Conservation (phyloP, 2,113 vertebrate species). For the Potamarius usumacintae region DNA sequence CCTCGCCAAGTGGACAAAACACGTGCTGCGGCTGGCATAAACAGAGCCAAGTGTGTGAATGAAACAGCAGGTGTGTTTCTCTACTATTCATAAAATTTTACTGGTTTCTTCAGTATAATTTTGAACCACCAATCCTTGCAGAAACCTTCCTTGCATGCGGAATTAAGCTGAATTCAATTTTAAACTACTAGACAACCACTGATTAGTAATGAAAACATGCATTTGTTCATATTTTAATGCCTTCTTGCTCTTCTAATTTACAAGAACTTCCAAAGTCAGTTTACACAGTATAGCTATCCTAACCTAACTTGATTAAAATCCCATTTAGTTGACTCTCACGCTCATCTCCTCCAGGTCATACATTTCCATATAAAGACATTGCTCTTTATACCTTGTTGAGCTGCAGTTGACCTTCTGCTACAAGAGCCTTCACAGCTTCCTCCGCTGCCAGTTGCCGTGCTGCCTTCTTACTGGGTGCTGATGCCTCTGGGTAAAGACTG, state of each 20-base stretch:
- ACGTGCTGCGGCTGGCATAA: constrained; percentile 68
- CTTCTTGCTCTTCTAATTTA: background rate
- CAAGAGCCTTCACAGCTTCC: constrained; percentile 87
- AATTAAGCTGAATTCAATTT: background rate
- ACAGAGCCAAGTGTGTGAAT: constrained; percentile 5
- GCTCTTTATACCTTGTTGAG: constrained; percentile 75
- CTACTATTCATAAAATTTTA: background rate
- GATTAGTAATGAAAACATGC: background rate
- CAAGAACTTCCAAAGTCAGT: background rate
- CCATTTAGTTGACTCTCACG: background rate
- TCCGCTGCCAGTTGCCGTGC: constrained; percentile 94
- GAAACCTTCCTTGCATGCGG: background rate
- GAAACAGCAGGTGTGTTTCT: background rate
- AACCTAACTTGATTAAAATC: background rate
- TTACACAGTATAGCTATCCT: background rate
- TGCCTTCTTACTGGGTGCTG: constrained; percentile 92
- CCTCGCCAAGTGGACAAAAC: constrained; percentile 64
- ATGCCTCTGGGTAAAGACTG: constrained; percentile 81
- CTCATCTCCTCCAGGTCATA: background rate
- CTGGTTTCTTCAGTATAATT: background rate
- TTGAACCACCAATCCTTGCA: background rate
- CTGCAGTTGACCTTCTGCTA: constrained; percentile 73
- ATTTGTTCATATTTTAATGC: background rate
- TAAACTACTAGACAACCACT: background rate
- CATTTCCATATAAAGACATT: background rate